phyloP scores from a whole-genome alignment of 2,888 invertebrate species.

The Schrankia costaestrigalis region DNA sequence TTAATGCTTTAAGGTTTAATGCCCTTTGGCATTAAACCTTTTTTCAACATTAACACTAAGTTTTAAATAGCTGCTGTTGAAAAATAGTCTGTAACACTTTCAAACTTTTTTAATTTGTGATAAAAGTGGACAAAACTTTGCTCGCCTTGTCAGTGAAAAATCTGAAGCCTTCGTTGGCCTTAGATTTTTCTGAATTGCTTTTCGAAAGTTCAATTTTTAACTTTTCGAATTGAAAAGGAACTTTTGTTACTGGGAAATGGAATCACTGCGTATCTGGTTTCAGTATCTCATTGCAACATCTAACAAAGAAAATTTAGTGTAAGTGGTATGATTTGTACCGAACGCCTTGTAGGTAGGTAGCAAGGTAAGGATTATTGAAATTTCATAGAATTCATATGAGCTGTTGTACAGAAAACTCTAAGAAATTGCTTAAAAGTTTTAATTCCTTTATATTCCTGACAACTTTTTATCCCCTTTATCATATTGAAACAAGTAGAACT shows the following conservation, averaged over 20 bases:
- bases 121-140: conserved; percentile 42
- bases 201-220: conserved; percentile 44
- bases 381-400: too few species aligned
- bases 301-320: conserved; percentile 10
- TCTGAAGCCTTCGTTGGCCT: too few species aligned
- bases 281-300: conserved; percentile 31
- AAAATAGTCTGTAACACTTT: conserved; percentile 41
- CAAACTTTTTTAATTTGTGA: conserved; percentile 55
- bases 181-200: conserved; percentile 45
- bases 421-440: too few species aligned
- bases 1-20: too few species aligned
- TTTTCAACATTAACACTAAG: conserved; percentile 7
- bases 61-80: conserved; percentile 22
- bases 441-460: too few species aligned
- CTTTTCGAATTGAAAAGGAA: conserved; percentile 40
- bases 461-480: too few species aligned
- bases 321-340: too few species aligned
- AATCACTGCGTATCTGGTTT: conserved; percentile 35
- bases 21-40: conserved; percentile 15
- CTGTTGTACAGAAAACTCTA: too few species aligned
- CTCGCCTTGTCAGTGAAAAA: conserved; percentile 37
- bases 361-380: too few species aligned
- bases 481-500: too few species aligned
- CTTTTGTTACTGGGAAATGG: conserved; percentile 30
- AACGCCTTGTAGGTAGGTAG: too few species aligned